Percentiles rank a stretch among this genome's conserved stretches.
phyloP scores from a whole-genome alignment of 1,140 invertebrate genomes.

The Lepeophtheirus salmonis region DNA sequence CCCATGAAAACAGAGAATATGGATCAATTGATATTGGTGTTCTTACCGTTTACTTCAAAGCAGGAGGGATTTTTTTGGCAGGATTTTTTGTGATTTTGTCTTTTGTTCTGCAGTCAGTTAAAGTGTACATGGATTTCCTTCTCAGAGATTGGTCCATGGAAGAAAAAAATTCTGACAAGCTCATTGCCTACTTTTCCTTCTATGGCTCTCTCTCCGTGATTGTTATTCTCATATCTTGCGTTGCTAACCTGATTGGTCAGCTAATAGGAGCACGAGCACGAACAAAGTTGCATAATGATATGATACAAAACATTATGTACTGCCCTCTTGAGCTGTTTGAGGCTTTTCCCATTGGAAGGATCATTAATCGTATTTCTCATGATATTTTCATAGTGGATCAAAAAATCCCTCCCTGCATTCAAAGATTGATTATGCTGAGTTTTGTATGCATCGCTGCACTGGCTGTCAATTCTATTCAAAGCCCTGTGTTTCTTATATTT shows the following conservation, averaged over 20 bases:
- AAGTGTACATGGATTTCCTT: conserved; percentile 14
- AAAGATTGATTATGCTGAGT: conserved; percentile 12
- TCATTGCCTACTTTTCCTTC: conserved; percentile 1
- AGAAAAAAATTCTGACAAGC: not conserved
- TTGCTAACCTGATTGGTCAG: conserved; percentile 12
- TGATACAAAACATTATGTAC: conserved; percentile 7
- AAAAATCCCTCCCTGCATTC: conserved; percentile 14
- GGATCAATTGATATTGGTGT: conserved; percentile 3
- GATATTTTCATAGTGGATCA: conserved; percentile 18
- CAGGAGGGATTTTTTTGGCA: conserved; percentile 1
- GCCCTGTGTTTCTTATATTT: conserved; percentile 8
- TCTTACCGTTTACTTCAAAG: not conserved
- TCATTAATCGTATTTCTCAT: conserved; percentile 11
- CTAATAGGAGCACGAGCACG: conserved; percentile 12
- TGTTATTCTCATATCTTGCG: conserved; percentile 4
- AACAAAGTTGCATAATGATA: not conserved
- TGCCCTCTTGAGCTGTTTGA: conserved; percentile 11
- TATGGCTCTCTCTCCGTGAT: conserved; percentile 3
- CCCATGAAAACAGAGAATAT: conserved; percentile 2
- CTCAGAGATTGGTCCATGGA: conserved; percentile 12
- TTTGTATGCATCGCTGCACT: conserved; percentile 10
- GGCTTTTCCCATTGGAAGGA: conserved; percentile 12
- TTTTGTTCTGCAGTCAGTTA: conserved; percentile 6
- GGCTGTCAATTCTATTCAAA: conserved; percentile 11
- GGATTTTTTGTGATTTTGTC: conserved; percentile 12